phyloP scores from a whole-genome alignment of 2,797 vertebrate genomes.

The Acanthiza pusilla region DNA sequence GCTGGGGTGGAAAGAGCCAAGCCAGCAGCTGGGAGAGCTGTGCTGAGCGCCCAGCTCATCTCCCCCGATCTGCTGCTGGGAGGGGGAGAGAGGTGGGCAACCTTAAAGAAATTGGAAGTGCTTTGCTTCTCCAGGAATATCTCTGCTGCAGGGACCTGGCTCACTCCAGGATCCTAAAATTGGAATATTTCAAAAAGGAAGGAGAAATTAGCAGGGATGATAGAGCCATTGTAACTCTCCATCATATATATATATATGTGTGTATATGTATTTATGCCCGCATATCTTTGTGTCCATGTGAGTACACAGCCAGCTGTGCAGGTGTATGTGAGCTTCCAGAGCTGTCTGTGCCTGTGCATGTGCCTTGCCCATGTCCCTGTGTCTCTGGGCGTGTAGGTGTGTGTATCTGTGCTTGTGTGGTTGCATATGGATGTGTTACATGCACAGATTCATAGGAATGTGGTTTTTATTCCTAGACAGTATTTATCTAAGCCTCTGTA shows the following conservation, averaged over 20 bases:
- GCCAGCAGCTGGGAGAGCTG: neutral
- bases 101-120: neutral
- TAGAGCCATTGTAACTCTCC: neutral
- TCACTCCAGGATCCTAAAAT: neutral
- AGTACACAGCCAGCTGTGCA: neutral
- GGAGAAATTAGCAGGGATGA: neutral
- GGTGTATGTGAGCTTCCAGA: neutral
- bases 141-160: neutral
- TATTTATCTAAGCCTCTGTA: neutral
- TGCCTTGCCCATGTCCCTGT: neutral
- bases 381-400: neutral
- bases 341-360: neutral
- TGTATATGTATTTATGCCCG: neutral
- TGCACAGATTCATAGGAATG: neutral
- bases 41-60: neutral
- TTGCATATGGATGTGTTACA: neutral
- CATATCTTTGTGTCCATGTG: conserved; percentile 1
- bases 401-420: neutral
- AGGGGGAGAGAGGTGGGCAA: neutral
- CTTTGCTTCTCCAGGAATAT: neutral
- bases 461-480: neutral
- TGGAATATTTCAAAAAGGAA: neutral
- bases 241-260: neutral
- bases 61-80: neutral
- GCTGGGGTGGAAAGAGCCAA: neutral